Evolutionary conservation across 2,113 vertebrate genomes (phyloP), one percentile per base, ranked within the genome.

Genomic region (Eubucco bourcierii): DNA sequence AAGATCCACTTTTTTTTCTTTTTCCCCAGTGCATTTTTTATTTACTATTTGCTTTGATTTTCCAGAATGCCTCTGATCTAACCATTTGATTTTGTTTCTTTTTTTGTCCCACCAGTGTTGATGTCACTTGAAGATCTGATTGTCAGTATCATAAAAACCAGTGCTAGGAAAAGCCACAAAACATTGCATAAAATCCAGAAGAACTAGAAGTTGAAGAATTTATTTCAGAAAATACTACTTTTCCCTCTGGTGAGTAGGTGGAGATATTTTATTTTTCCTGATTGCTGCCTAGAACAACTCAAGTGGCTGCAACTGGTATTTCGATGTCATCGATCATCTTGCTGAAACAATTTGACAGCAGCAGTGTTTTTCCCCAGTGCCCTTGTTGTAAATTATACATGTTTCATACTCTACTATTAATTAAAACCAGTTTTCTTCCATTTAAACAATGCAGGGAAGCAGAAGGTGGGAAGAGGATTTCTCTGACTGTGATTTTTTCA

Each of bases 161-260:
- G 73, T 64, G 76, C 82, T 71, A 87, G 82, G n/a, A 94, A 86
- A 85, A 94, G 58, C 81, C 75, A 83, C 84, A 87, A 50, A 65
- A 61, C 23, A 41, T 71, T 92, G 66, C 76, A 83, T 56, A 29
- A 89, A 67, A 34, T 39, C 47, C 87, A 91, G 76, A 67, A 90
- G 53, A 61, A 67, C 33, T 64, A 56, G 34, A 87, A 91, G 21
- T 13, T 56, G 61, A 53, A 83, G 37, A 20, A 60, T 74, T 77
- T 85, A 58, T 92, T 93, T 50, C 85, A 83, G 55, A 39, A 87
- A 20, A 68, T 39, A 3, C 16, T 2, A 19, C 80, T 80, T 77
- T 81, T 92, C 84, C 88, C 75, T 61, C 61, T 87, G 65, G 33
- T 88, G 79, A 94, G 89, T 92, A 55, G 61, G 65, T 78, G 80